Conservation (phyloP, 2,888 invertebrate genomes). For the Phania funesta region DNA sequence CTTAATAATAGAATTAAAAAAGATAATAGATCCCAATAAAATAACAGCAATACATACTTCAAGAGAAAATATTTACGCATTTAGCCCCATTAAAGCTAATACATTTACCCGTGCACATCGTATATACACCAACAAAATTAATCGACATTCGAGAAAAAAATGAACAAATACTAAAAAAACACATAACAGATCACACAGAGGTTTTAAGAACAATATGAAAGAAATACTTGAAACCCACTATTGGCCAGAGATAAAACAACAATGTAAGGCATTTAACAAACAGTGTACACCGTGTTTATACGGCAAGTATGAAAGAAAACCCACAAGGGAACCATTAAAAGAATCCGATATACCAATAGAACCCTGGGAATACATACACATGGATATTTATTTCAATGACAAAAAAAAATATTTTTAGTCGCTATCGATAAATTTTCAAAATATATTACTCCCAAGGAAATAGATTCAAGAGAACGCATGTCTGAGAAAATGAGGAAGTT, state of each 20-base stretch:
- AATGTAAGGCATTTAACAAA: too few relatives aligned
- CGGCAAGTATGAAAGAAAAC: too few relatives aligned
- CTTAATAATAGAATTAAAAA: not conserved
- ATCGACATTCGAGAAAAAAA: not conserved
- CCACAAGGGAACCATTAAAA: too few relatives aligned
- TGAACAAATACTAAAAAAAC: not conserved
- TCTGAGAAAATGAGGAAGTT: too few relatives aligned
- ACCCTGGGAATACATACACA: constrained; percentile 14
- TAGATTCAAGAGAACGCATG: constrained; percentile 13
- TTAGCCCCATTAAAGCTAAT: too few relatives aligned
- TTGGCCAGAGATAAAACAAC: too few relatives aligned
- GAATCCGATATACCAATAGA: constrained; percentile 19
- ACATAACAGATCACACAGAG: not conserved
- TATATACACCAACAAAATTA: not conserved
- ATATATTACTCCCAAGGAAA: constrained; percentile 20
- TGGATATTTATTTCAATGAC: constrained; percentile 12
- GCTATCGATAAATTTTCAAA: constrained; percentile 33
- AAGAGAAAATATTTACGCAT: not conserved
- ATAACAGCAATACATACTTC: not conserved
- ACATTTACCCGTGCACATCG: not conserved
- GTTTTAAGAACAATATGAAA: not conserved
- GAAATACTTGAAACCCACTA: too few relatives aligned
- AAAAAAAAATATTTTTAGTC: constrained; percentile 14
- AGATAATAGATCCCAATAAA: not conserved
- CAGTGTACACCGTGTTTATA: too few relatives aligned